Conservation (phyloP, 2,113 vertebrate genomes). For the Oreocharis arfaki region DNA sequence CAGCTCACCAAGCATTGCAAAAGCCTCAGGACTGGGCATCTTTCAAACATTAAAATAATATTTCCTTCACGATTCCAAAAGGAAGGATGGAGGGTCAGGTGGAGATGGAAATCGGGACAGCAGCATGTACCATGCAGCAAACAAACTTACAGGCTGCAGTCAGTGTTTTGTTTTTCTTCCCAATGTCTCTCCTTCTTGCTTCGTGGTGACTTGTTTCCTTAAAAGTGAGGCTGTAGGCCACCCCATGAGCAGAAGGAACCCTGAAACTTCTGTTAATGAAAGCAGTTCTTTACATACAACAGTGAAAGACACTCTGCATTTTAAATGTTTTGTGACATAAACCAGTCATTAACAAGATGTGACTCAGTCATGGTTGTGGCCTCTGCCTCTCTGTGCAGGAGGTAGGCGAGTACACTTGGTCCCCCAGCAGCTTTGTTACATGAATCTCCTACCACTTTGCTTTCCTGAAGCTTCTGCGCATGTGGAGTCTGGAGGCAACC, state of each 20-base stretch:
- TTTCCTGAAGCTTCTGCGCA: background rate
- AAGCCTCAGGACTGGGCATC: background rate
- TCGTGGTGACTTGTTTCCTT: background rate
- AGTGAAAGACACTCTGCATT: background rate
- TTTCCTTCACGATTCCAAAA: background rate
- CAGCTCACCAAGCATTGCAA: background rate
- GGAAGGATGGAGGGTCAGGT: background rate
- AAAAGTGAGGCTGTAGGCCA: background rate
- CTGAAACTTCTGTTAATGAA: background rate
- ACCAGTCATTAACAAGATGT: background rate
- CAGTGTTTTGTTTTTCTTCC: background rate
- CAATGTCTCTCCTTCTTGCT: background rate
- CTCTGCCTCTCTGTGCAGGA: background rate
- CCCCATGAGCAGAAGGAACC: background rate
- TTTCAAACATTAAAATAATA: background rate
- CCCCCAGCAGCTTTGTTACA: background rate
- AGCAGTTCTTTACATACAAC: background rate
- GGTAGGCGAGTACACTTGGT: background rate
- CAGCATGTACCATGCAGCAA: background rate
- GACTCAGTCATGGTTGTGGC: background rate
- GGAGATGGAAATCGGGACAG: background rate
- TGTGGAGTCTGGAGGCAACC: background rate
- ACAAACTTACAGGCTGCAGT: background rate
- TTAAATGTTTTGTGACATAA: background rate
- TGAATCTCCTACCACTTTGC: fast-evolving